phyloP scores from a whole-genome alignment of 2,888 invertebrate species.

The Zhuqinia jingwanae region DNA sequence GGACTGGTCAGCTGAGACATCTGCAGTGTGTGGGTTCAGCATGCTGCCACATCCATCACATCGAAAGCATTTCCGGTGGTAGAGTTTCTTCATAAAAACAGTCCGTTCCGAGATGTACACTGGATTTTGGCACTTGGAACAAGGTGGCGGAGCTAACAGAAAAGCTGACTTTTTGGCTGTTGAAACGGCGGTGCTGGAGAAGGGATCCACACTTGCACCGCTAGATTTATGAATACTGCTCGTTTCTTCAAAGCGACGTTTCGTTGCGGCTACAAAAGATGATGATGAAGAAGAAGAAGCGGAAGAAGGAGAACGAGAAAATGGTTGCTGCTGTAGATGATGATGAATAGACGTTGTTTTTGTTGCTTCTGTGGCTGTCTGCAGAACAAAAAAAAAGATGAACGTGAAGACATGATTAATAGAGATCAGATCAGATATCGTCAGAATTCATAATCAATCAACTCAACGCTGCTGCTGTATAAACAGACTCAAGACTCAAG shows the following conservation, averaged over 20 bases:
- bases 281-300: slow-evolving; percentile 47
- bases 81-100: slow-evolving; percentile 77
- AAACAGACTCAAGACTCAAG: too few relatives aligned
- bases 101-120: slow-evolving; percentile 78
- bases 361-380: slow-evolving; percentile 6
- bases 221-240: background rate
- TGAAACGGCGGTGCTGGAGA: background rate
- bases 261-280: slow-evolving; percentile 53
- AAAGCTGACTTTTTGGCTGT: slow-evolving; percentile 70
- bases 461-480: too few relatives aligned
- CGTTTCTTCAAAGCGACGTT: slow-evolving; percentile 49
- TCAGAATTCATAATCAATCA: too few relatives aligned
- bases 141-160: slow-evolving; percentile 72
- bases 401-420: too few relatives aligned
- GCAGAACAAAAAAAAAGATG: slow-evolving; percentile 54
- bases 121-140: slow-evolving; percentile 77
- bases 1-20: slow-evolving; percentile 73
- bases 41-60: slow-evolving; percentile 76
- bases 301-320: slow-evolving; percentile 44
- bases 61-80: slow-evolving; percentile 78
- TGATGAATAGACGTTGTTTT: slow-evolving; percentile 1
- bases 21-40: slow-evolving; percentile 77
- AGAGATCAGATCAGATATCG: too few relatives aligned
- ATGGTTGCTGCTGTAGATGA: too few relatives aligned
- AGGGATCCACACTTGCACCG: background rate